Evolutionary conservation across 2,797 vertebrate genomes (phyloP), one percentile per base, ranked within the genome.

Genomic region (Glossophaga mutica): DNA sequence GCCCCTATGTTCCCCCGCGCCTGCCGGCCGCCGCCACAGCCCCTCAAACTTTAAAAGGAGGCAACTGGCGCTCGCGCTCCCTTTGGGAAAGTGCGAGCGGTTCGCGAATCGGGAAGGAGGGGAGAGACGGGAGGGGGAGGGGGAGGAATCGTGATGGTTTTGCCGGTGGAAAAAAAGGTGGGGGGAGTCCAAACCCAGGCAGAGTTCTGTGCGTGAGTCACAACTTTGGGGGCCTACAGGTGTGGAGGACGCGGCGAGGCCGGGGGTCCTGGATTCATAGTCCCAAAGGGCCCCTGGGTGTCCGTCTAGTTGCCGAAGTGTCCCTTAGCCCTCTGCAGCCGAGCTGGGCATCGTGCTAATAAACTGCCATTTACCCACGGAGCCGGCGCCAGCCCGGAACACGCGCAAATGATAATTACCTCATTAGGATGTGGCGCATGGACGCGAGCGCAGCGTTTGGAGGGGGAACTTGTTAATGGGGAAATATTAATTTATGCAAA

Each of bases 401-500:
- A 97, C 97, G 97, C 97, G 97, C 97, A 98, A 96, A 98, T 96
- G 97, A 97, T 97, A 98, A 97, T 98, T 97, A 98, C 97, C 97
- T 98, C 97, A 98, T 98, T 98, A 98, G 97, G 97, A 97, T 97
- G 97, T 97, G 97, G 97, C 96, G 94, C 97, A 96, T 87, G 97
- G 96, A 97, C 94, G 91, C 97, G 95, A 87, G 97, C 95, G 81
- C 86, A 44, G 95, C 96, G 90, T 97, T 97, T 90, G 95, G 91
- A 89, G 95, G 96, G 94, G 90, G 57, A 62, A 95, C 95, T 97
- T 97, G 97, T 96, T 97, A 97, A 98, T 97, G 95, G 96, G 95
- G 96, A 97, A 96, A 96, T 97, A 97, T 97, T 97, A 98, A 97
- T 97, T 97, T 97, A 97, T 98, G 96, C 97, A 96, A 92, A 97